Evolutionary conservation across 2,113 vertebrate species (phyloP), one percentile per base, ranked within the genome.

Genomic region (Scalopus aquaticus): DNA sequence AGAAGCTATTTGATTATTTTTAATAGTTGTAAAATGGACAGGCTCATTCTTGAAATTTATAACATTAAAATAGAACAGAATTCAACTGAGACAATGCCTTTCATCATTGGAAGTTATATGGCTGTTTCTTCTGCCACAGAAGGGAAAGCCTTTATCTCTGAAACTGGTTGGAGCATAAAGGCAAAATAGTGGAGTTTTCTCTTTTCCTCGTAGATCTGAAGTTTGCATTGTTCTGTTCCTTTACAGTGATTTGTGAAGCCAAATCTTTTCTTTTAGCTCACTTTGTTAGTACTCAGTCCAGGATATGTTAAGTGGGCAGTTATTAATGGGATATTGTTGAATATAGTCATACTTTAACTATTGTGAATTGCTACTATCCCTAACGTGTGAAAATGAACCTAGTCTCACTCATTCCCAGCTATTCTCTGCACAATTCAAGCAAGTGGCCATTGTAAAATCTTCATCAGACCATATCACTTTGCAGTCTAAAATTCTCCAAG

Each of bases 341-440:
- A 62, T 81, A 49, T 32, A 69, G 46, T 80, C 69, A 62, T 77
- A 70, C 24, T 87, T 81, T 30, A 35, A 15, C 30, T 69, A 19
- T 19, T 15, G 2, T 62, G 62, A 90, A 37, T 42, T 39, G n/a
- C 58, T 70, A 74, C 46, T 32, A 20, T 62, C 70, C 46, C 35
- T 92, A 42, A 77, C 26, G 54, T 88, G 62, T 85, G 81, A 67
- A 85, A 94, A 81, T 92, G 32, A 90, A 92, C 24, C 39, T 44
- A 10, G 62, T 72, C 54, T 90, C 82, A 62, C 42, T 85, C n/a
- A 62, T 88, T 88, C 24, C 37, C 85, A 74, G 26, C 32, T 51
- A 65, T 88, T 92, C 60, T 62, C 30, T 72, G 54, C 60, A 88
- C 19, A 56, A 42, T 20, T 35, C 51, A 35, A 93, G 78, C 12